phyloP scores from a whole-genome alignment of 2,888 invertebrate species.

The Drosophila monieri region DNA sequence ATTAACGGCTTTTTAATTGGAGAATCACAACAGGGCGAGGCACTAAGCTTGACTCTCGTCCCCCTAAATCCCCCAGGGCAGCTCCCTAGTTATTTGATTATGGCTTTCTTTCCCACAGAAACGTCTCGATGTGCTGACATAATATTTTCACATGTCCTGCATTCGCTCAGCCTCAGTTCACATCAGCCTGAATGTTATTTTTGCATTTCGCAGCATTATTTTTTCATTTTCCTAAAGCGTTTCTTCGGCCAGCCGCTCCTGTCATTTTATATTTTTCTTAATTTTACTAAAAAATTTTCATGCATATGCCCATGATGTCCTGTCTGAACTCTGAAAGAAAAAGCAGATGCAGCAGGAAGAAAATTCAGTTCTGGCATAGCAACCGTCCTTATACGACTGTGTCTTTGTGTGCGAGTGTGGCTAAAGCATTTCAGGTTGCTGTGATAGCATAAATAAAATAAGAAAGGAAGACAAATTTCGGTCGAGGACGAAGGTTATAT shows the following conservation, averaged over 20 bases:
- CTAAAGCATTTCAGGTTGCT: conserved; percentile 56
- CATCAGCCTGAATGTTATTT: conserved; percentile 45
- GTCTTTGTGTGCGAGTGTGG: conserved; percentile 19
- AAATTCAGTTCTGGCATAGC: conserved; percentile 32
- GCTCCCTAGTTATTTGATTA: conserved; percentile 18
- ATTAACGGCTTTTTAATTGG: conserved; percentile 63
- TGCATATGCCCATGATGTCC: conserved; percentile 29
- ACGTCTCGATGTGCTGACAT: conserved; percentile 40
- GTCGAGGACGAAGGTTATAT: neutral
- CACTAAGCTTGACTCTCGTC: neutral
- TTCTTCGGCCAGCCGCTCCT: conserved; percentile 26
- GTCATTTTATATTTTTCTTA: conserved; percentile 57
- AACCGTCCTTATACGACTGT: neutral
- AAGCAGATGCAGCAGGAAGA: conserved; percentile 51
- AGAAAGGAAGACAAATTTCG: neutral
- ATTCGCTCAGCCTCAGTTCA: conserved; percentile 9
- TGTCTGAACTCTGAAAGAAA: conserved; percentile 35
- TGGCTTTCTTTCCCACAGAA: conserved; percentile 47
- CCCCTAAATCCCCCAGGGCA: neutral
- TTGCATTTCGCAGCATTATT: conserved; percentile 53
- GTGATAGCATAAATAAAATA: conserved; percentile 57
- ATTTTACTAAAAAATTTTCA: conserved; percentile 46
- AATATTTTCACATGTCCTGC: conserved; percentile 31
- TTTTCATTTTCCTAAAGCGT: conserved; percentile 57
- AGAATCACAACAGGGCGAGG: conserved; percentile 20